Base-by-base conservation (phyloP, 2,113 vertebrate genomes). In the Galemys pyrenaicus region DNA sequence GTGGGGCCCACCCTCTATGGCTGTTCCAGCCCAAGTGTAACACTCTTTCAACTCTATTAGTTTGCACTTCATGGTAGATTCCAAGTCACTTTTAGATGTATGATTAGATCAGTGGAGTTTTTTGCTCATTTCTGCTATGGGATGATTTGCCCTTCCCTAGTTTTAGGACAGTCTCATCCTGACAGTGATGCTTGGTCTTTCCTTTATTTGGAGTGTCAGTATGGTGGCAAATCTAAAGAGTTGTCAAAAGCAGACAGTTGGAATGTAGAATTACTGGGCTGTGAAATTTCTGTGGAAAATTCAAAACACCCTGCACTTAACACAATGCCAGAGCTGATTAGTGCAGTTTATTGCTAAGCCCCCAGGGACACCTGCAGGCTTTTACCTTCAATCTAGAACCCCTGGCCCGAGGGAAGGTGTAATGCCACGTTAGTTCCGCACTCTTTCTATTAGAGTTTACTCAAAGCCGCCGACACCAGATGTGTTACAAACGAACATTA, bases 401-500 rank as follows among this genome's bases (percentile, higher is more conserved):
- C 80, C 86, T 87, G 95, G 86, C 87, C 96, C 1, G 46, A 86
- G 91, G 93, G 95, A 89, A 97, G 92, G 96, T 37, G 49, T 96
- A 97, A 97, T 3, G 19, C 88, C 5, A 0, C 9, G 93, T 98
- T 94, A 91, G 97, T 98, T 98, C 97, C 81, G 87, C 97, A 92
- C 95, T 96, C 95, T 96, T 97, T 96, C 91, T 95, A 86, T 97
- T 97, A 96, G 94, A 68, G 78, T 73, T 95, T 35, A 2, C 95
- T 98, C 89, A 71, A 97, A 98, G 98, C 95, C 15, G 26, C 98
- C 96, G 91, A 97, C 96, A 94, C 97, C 98, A 98, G 96, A 98
- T 98, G 98, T 98, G 97, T 97, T 97, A 97, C 97, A 98, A 98
- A 98, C 79, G 94, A 98, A 97, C 95, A 73, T 97, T 96, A 97